Evolutionary conservation across 2,888 invertebrate genomes (phyloP), one percentile per base, ranked within the genome.

Genomic region (Leptopilina syphax): DNA sequence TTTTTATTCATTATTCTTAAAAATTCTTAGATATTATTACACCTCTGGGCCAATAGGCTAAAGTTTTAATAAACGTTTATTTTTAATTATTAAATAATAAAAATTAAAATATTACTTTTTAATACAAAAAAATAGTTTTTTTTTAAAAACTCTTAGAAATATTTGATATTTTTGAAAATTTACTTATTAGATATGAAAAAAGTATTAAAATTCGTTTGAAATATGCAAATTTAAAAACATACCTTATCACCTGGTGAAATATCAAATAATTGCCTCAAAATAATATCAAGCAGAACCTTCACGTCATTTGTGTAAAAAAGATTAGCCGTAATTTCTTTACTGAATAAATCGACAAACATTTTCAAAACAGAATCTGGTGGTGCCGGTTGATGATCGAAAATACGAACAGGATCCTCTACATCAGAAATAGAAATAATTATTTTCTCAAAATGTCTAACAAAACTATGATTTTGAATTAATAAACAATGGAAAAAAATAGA

Each of bases 261-360:
- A 92, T 99, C 98, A 3, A 97, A 96, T 44, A 99, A 94, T 92
- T 98, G 97, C 76, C 98, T 94, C 77, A 98, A 95, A 78, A 98
- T 95, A 88, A 99, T 98, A 90, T 98, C 99, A 83, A 98, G 96
- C 80, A 98, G 94, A 66, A 98, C 98, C 92, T 97, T 97, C 65
- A 97, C 95, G 90, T 99, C 99, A 89, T 98, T 99, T 0, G 98
- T 97, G 92, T 99, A 99, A 92, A 98, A 97, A 83, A 98, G 94
- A 85, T 95, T 94, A 0, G 98, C 96, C 0, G 98, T 97, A 84
- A 94, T 94, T 84, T 95, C 94, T 85, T 94, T 94, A 83, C 95
- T 95, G 92, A 98, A 98, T 84, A 98, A 92, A 92, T 99, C 98
- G 67, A 95, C 95, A 85, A 97, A 95, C 86, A 99, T 94, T 92